These are phyloP conservation scores for Sussaba pulchella DNA, from an alignment of 2,888 invertebrate genomes.

Conservation along the genomic window DNA sequence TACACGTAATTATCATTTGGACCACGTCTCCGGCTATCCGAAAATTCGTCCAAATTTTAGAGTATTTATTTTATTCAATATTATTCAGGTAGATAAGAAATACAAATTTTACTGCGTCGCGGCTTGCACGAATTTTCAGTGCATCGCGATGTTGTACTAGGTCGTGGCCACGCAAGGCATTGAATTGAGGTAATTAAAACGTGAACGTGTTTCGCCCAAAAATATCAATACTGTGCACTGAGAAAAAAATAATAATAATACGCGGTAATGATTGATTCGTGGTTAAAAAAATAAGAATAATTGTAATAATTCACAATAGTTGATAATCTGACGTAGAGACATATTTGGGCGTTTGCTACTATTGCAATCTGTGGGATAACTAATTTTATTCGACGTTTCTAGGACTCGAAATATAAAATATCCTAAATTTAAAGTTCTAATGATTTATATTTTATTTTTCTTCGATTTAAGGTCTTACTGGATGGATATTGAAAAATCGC, in stretches of 20 bases:
- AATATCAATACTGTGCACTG: slow-evolving; percentile 41
- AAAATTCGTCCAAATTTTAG: slow-evolving; percentile 31
- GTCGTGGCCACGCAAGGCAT: slow-evolving; percentile 35
- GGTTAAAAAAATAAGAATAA: too few relatives aligned
- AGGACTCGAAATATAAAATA: too few relatives aligned
- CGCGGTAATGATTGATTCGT: too few relatives aligned
- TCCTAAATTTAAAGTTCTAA: too few relatives aligned
- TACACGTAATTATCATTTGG: slow-evolving; percentile 38
- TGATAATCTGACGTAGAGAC: neutral
- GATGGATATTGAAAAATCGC: too few relatives aligned
- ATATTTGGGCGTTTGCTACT: neutral
- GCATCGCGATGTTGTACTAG: slow-evolving; percentile 12
- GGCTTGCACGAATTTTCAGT: neutral
- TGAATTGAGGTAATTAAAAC: neutral
- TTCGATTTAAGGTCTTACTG: too few relatives aligned
- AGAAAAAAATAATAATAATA: slow-evolving; percentile 15
- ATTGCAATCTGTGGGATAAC: neutral
- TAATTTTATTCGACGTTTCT: neutral
- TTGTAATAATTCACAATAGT: too few relatives aligned
- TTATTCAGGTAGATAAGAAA: slow-evolving; percentile 45
- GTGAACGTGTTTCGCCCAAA: slow-evolving; percentile 34
- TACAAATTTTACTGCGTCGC: slow-evolving; percentile 31
- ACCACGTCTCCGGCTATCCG: slow-evolving; percentile 56
- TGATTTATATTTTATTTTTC: too few relatives aligned
- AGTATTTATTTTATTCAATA: slow-evolving; percentile 36